These are phyloP conservation scores for Drosophila serrata DNA, from an alignment of 1,140 invertebrate genomes.

Conservation along the genomic window DNA sequence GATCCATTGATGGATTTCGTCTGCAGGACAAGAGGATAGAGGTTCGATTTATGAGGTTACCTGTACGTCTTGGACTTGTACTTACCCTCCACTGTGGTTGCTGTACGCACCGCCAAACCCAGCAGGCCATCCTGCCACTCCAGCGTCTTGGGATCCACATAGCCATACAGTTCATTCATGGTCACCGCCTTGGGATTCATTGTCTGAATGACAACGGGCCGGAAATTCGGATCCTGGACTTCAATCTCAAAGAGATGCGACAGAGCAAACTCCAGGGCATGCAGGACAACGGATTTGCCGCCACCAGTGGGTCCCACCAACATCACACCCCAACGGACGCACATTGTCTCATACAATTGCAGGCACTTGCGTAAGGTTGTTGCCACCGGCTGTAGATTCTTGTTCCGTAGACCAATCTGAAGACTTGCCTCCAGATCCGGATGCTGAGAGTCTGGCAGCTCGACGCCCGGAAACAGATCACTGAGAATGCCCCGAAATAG, in stretches of 20 bases:
- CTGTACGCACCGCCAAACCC: slow-evolving; percentile 89
- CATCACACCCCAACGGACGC: slow-evolving; percentile 97
- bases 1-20: slow-evolving; percentile 92
- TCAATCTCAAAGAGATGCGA: slow-evolving; percentile 87
- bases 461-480: slow-evolving; percentile 95
- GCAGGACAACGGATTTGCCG: slow-evolving; percentile 90
- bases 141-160: slow-evolving; percentile 93
- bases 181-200: slow-evolving; percentile 96
- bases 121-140: slow-evolving; percentile 96
- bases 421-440: slow-evolving; percentile 89
- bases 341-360: slow-evolving; percentile 96
- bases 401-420: slow-evolving; percentile 84
- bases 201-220: slow-evolving; percentile 89
- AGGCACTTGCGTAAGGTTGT: slow-evolving; percentile 92
- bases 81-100: slow-evolving; percentile 88
- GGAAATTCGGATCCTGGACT: slow-evolving; percentile 87
- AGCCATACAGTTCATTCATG: slow-evolving; percentile 95
- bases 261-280: slow-evolving; percentile 90
- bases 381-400: slow-evolving; percentile 88
- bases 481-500: slow-evolving; percentile 95
- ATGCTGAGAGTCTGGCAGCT: slow-evolving; percentile 92
- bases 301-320: slow-evolving; percentile 95
- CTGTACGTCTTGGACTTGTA: not conserved
- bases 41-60: not conserved
- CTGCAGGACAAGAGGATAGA: slow-evolving; percentile 2